These are phyloP conservation scores for Rhagium mordax DNA, from an alignment of 2,888 invertebrate genomes.

Conservation along the genomic window DNA sequence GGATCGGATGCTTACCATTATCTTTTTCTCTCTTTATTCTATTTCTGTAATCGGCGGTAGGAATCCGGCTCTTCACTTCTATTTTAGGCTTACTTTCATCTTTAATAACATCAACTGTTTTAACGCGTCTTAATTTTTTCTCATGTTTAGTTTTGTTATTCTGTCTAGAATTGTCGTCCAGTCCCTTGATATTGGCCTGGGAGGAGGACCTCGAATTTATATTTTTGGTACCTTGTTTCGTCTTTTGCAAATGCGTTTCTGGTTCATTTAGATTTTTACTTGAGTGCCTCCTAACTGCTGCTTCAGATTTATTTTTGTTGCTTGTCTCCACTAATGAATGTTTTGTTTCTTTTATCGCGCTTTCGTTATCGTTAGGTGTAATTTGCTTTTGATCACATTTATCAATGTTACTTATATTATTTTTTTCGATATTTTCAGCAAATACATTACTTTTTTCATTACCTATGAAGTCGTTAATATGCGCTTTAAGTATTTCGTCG, in stretches of 20 bases:
- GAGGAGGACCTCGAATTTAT: background rate
- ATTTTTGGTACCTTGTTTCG: background rate
- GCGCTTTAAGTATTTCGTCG: slow-evolving; percentile 35
- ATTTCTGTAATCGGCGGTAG: slow-evolving; percentile 20
- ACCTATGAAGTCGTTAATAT: slow-evolving; percentile 42
- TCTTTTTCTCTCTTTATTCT: slow-evolving; percentile 21
- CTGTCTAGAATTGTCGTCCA: slow-evolving; percentile 2
- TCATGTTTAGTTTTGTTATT: slow-evolving; percentile 8
- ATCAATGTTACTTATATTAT: background rate
- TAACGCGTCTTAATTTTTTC: slow-evolving; percentile 32
- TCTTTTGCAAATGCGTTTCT: background rate
- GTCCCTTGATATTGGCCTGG: background rate
- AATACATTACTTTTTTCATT: slow-evolving; percentile 37
- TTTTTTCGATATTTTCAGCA: background rate
- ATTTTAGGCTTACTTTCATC: slow-evolving; percentile 18
- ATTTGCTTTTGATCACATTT: background rate
- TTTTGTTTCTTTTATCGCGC: background rate
- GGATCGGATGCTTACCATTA: slow-evolving; percentile 10
- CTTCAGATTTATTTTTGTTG: background rate
- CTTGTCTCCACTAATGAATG: background rate
- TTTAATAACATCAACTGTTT: slow-evolving; percentile 28
- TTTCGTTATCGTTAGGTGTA: background rate
- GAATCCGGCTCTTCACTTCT: slow-evolving; percentile 15
- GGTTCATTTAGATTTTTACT: background rate
- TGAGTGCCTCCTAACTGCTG: background rate